Percentiles rank a stretch among this genome's conserved stretches.
phyloP scores from a whole-genome alignment of 2,113 vertebrate species.

The Festucalex cinctus region DNA sequence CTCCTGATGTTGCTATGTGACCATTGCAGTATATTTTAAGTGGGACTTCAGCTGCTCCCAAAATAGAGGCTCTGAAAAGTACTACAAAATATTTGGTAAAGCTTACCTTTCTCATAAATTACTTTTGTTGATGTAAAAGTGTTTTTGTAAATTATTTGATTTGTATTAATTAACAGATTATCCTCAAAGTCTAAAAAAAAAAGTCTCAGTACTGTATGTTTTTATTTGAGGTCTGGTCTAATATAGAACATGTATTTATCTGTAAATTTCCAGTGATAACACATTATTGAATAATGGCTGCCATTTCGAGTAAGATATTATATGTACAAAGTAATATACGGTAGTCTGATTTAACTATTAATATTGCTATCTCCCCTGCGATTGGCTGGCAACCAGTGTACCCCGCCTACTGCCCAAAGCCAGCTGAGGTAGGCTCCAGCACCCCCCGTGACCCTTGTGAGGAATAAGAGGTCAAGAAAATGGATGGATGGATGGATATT shows the following conservation, averaged over 20 bases:
- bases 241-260: background rate
- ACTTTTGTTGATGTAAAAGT: background rate
- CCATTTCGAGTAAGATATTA: no score
- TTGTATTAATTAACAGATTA: background rate
- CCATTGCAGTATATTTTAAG: background rate
- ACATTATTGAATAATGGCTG: no score
- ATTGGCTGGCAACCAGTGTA: no score
- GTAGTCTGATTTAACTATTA: no score
- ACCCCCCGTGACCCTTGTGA: no score
- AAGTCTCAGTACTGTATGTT: background rate
- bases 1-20: background rate
- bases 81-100: background rate
- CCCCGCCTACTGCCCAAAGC: no score
- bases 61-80: background rate
- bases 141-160: background rate
- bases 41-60: background rate
- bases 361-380: no score
- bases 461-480: no score
- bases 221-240: background rate
- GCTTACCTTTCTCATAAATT: background rate
- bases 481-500: no score
- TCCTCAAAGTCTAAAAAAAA: background rate
- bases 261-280: background rate
- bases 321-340: no score
- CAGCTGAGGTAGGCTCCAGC: no score